These are phyloP conservation scores for Fregetta grallaria DNA, from an alignment of 2,113 vertebrate species.

Conservation along the genomic window DNA sequence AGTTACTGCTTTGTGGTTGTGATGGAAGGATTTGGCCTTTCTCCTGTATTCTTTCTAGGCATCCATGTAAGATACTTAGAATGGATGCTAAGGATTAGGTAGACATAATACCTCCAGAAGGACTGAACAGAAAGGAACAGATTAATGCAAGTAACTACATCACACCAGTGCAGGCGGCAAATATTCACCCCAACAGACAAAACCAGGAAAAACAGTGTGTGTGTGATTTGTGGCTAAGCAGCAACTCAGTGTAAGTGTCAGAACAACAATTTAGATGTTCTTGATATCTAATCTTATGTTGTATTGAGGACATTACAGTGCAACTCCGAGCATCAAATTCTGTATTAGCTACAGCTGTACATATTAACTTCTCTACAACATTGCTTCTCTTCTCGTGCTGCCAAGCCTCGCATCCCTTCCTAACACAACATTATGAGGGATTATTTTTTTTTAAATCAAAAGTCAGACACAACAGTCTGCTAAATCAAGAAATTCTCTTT, in stretches of 20 bases:
- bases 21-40: not conserved
- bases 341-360: not conserved
- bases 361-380: not conserved
- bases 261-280: not conserved
- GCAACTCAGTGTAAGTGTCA: not conserved
- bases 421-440: not conserved
- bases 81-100: not conserved
- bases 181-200: not conserved
- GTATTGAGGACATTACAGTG: not conserved
- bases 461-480: not conserved
- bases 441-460: not conserved
- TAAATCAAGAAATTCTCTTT: not conserved
- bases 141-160: not conserved
- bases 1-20: not conserved
- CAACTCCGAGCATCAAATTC: not conserved
- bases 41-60: not conserved
- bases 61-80: not conserved
- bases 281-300: not conserved
- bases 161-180: not conserved
- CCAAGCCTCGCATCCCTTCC: not conserved
- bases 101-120: not conserved
- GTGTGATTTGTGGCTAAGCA: not conserved
- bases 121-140: not conserved
- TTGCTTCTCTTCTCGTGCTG: not conserved
- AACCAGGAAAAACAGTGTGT: not conserved